A percentile compares a stretch with the other conserved stretches of the same genome.
These are phyloP conservation scores for Alcis repandata DNA, from an alignment of 2,888 invertebrate genomes.

Conservation along the genomic window DNA sequence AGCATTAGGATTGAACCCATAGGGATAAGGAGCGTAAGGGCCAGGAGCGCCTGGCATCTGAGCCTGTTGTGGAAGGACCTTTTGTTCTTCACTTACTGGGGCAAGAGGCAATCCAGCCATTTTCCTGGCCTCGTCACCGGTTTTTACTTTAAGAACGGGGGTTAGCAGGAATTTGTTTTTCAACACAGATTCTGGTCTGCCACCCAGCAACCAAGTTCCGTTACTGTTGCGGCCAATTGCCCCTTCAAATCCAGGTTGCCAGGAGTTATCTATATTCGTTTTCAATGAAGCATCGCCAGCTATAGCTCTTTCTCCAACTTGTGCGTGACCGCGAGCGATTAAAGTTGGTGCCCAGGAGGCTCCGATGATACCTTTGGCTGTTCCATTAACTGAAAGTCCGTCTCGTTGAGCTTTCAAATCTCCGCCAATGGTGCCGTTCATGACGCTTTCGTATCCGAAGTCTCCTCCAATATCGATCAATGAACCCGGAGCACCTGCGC, in stretches of 20 bases:
- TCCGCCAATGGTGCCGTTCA: conserved; percentile 4
- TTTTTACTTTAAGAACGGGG: not conserved
- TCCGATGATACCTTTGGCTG: not conserved
- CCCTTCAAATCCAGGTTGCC: conserved; percentile 6
- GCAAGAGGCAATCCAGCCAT: not conserved
- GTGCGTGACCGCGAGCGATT: not conserved
- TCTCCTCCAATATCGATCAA: not conserved
- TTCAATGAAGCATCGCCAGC: conserved; percentile 5
- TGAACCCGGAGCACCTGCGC: not conserved
- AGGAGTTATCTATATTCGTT: conserved; percentile 1
- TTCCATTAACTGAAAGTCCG: conserved; percentile 1
- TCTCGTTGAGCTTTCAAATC: not conserved
- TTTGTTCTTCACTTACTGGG: not conserved
- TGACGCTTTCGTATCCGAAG: not conserved
- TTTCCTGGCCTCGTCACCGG: conserved; percentile 5
- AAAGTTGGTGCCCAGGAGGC: conserved; percentile 3
- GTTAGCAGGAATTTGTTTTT: not conserved
- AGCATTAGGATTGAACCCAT: too few species aligned
- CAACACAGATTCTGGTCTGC: not conserved
- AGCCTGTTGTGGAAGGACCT: not conserved
- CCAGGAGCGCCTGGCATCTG: not conserved
- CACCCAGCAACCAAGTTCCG: not conserved
- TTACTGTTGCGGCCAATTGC: conserved; percentile 5
- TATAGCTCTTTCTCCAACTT: not conserved
- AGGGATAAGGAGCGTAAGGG: too few species aligned